Conservation (phyloP, 2,888 invertebrate species). For the Leptopilina syphax region DNA sequence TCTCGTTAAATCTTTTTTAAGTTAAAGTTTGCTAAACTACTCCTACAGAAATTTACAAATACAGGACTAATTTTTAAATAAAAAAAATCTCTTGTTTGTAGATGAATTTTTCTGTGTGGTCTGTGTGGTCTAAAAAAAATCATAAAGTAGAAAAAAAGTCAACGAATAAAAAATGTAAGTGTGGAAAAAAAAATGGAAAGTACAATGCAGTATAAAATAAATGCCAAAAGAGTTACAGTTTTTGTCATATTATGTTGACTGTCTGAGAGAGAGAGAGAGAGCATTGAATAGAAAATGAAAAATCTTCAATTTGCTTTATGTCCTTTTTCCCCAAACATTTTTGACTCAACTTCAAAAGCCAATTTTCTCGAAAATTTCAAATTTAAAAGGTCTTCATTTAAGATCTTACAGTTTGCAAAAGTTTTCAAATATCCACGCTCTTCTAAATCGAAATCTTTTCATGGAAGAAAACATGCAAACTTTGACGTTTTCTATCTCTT, state of each 20-base stretch:
- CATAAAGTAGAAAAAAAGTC: too few species aligned
- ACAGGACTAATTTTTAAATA: background rate
- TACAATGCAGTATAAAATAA: too few species aligned
- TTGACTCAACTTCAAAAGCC: background rate
- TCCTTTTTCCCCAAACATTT: background rate
- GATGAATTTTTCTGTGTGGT: too few species aligned
- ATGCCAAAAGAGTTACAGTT: too few species aligned
- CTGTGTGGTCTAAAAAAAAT: too few species aligned
- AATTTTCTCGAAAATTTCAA: background rate
- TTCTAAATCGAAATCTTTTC: conserved; percentile 6
- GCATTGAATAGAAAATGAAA: background rate
- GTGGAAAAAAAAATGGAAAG: too few species aligned
- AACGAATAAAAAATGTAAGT: too few species aligned
- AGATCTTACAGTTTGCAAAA: conserved; percentile 4
- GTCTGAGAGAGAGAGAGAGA: background rate
- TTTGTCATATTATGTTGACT: background rate
- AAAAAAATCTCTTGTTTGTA: too few species aligned
- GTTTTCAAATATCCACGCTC: conserved; percentile 9
- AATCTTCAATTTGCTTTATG: conserved; percentile 6
- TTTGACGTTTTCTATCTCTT: background rate
- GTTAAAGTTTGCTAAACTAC: background rate
- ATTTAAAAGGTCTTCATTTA: conserved; percentile 17
- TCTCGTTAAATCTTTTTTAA: background rate
- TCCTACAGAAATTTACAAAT: background rate
- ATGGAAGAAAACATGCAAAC: background rate